Evolutionary conservation across 2,113 vertebrate genomes (phyloP).

Genomic region (Oreochromis tanganicae): DNA sequence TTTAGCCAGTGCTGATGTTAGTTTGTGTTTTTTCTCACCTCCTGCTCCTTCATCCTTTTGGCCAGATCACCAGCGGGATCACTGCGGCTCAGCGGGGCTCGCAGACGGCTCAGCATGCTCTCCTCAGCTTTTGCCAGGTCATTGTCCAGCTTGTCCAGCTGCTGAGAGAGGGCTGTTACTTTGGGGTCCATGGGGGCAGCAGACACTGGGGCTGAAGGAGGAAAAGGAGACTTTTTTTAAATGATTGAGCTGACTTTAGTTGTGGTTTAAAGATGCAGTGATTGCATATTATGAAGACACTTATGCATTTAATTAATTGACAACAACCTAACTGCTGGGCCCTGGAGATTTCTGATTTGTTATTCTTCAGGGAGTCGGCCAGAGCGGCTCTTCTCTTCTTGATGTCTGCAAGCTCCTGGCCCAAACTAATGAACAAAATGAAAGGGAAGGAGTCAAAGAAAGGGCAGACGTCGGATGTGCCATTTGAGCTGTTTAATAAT

Average conservation of each 20-base stretch:
- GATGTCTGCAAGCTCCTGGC: conserved; percentile 75
- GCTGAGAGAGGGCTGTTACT: conserved; percentile 58
- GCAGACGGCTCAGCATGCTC: conserved; percentile 71
- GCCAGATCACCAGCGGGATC: conserved; percentile 77
- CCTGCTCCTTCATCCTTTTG: conserved; percentile 78
- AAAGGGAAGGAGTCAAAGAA: not conserved
- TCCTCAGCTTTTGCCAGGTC: conserved; percentile 74
- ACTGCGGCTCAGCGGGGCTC: conserved; percentile 72
- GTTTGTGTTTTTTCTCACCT: conserved; percentile 68
- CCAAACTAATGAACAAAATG: conserved; percentile 73
- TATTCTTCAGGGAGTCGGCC: conserved; percentile 69
- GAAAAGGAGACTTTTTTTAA: not conserved
- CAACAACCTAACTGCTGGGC: conserved; percentile 65
- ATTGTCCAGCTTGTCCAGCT: conserved; percentile 72
- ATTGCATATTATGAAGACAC: not conserved
- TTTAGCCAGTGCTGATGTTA: not conserved
- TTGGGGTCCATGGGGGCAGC: conserved; percentile 67
- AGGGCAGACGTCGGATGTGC: not conserved
- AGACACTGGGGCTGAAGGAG: conserved; percentile 46
- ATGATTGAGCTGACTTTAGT: not conserved
- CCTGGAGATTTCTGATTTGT: conserved; percentile 54
- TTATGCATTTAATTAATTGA: not conserved
- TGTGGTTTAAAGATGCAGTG: not conserved
- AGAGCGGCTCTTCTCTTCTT: conserved; percentile 78
- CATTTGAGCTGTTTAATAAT: not conserved